A percentile compares a stretch with the other conserved stretches of the same genome.
Conservation (phyloP, 2,113 vertebrate species). For the Lepidothrix coronata region DNA sequence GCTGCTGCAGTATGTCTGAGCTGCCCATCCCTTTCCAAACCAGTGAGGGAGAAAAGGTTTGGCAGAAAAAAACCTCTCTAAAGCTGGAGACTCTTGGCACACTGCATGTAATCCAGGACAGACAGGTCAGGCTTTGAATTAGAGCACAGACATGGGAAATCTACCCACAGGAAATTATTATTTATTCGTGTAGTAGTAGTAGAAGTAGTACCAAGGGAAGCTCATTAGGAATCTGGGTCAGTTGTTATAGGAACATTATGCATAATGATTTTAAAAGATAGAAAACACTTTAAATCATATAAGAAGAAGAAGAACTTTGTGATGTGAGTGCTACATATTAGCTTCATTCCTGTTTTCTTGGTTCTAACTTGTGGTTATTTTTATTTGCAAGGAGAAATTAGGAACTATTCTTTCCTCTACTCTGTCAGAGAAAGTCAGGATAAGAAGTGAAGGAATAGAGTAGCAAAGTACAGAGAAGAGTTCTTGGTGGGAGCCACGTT, state of each 20-base stretch:
- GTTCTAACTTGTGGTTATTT: background rate
- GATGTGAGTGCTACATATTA: background rate
- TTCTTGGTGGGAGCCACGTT: background rate
- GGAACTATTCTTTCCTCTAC: background rate
- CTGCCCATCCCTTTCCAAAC: background rate
- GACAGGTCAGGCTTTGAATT: background rate
- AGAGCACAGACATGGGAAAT: background rate
- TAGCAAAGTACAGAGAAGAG: background rate
- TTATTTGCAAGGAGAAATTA: background rate
- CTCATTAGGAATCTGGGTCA: slow-evolving; percentile 3
- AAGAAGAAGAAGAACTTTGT: background rate
- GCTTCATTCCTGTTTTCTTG: background rate
- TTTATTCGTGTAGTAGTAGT: background rate
- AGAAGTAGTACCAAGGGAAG: background rate
- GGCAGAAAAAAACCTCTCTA: background rate
- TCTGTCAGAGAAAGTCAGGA: background rate
- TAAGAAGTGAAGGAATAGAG: background rate
- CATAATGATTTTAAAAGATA: background rate
- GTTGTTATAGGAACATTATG: slow-evolving; percentile 20
- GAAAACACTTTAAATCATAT: background rate
- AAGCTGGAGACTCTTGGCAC: background rate
- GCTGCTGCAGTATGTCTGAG: background rate
- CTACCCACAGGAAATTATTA: slow-evolving; percentile 7
- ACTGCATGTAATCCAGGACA: background rate
- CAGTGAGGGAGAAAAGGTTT: background rate